Base-by-base conservation (phyloP, 2,113 vertebrate species). In the Xenopus laevis region DNA sequence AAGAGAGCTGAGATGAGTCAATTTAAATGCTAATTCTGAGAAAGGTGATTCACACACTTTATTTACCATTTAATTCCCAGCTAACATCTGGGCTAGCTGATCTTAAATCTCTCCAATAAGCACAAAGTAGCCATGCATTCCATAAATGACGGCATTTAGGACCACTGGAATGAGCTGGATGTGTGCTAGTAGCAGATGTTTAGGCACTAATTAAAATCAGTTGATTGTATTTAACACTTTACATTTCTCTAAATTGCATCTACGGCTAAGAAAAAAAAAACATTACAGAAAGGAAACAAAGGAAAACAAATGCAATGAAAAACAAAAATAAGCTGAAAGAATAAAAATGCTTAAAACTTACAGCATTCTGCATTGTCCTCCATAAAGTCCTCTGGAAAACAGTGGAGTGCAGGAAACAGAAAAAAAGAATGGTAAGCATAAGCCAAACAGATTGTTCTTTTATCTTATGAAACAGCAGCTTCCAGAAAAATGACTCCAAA, bases 341-440 rank as follows among this genome's bases (percentile, higher is more conserved):
- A 89, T 84, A 92, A 89, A 40, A 40, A 40, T 40, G 87, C 78
- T 82, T 87, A 85, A 82, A 88, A 88, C 96, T 98, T 98, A 98
- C 96, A 87, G 93, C 93, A 86, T 95, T 92, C 87, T 98, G 96
- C 96, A 97, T 97, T 85, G 91, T 92, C 88, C 88, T 94, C 96
- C 96, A 98, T 84, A 98, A 91, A 91, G 88, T 97, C 95, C 95
- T 96, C 96, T 98, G 93, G 91, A 91, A 92, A 89, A 94, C 93
- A 91, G 88, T 83, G 87, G 86, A 83, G 84, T 85, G 84, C 71
- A 88, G 78, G 72, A 74, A 83, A 87, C 87, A 81, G 83, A 86
- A 90, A 80, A 87, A 82, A 82, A 4, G 4, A 27, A 2, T 27
- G 23, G 23, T 27, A 2, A 27, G 23, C 23, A 27, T 27, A 27